Evolutionary conservation across 2,888 invertebrate genomes (phyloP), one percentile per base, ranked within the genome.

Genomic region (Patella depressa): DNA sequence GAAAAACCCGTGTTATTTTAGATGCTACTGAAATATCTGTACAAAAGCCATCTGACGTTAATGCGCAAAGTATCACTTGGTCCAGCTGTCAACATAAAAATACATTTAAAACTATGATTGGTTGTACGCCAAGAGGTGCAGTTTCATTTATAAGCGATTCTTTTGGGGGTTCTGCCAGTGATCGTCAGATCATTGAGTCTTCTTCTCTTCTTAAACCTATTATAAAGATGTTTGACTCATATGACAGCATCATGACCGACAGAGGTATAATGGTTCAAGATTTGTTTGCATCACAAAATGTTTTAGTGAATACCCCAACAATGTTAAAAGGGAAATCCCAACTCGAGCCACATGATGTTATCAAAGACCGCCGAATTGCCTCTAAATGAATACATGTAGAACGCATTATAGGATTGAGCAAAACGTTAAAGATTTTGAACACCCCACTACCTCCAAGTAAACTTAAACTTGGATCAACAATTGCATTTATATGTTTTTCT

Each of bases 211-310:
- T 45, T n/a, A 70, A 71, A 15, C 72, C 24, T 2, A 70, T 12
- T 17, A 3, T n/a, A 29, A 54, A 53, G n/a, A 74, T 80, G 72
- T 80, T 81, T 74, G 53, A 74, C 29, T 53, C 15, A 17, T 53
- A 69, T 72, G 81, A 82, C 73, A 75, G 78, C 53, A 78, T 82
- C 14, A 84, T 84, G 81, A 80, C 81, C 19, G 83, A 83, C 57
- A 65, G 83, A 45, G 82, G 84, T 12, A 80, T 84, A n/a, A 83
- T 83, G 80, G 81, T 84, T 15, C 84, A 84, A 72, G 84, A 84
- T 71, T 57, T 82, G 24, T 82, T 84, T 80, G 84, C 82, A 24
- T 53, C n/a, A 14, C 70, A 78, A 34, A 78, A 81, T 80, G 79
- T 81, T 9, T 24, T 53, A 59, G 81, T 83, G 53, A 83, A 82